These are phyloP conservation scores for Arctopsyche grandis DNA, from an alignment of 1,140 invertebrate species.

Conservation along the genomic window DNA sequence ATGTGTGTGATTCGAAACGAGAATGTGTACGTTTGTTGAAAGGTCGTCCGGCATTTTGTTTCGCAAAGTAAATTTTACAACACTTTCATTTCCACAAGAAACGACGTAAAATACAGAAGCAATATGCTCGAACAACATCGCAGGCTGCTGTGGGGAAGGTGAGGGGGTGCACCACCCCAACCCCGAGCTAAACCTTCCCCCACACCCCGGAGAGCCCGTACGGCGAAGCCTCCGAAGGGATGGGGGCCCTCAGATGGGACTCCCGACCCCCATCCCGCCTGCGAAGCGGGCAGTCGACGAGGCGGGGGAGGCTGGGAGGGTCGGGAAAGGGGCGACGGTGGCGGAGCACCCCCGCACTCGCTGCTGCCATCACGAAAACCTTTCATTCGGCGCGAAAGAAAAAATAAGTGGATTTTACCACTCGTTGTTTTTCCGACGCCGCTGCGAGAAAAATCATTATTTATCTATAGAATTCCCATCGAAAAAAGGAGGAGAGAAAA, in stretches of 20 bases:
- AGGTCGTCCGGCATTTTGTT: conserved; percentile 35
- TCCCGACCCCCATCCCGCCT: conserved; percentile 30
- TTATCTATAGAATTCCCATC: conserved; percentile 55
- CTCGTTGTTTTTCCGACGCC: conserved; percentile 52
- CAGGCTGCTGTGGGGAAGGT: conserved; percentile 22
- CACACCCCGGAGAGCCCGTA: not conserved
- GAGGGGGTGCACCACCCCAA: not conserved
- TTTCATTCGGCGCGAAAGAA: conserved; percentile 54
- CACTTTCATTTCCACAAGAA: conserved; percentile 54
- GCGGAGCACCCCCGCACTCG: conserved; percentile 33
- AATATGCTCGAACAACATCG: conserved; percentile 54
- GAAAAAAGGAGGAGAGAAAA: conserved; percentile 34
- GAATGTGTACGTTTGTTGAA: not conserved
- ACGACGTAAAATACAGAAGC: conserved; percentile 55
- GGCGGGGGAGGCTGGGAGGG: conserved; percentile 31
- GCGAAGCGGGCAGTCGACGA: conserved; percentile 49
- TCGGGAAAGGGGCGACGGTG: conserved; percentile 37
- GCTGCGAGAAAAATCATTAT: conserved; percentile 53
- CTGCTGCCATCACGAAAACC: conserved; percentile 51
- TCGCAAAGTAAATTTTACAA: conserved; percentile 50
- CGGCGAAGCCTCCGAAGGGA: not conserved
- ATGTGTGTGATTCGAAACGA: not conserved
- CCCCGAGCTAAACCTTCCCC: too few species aligned
- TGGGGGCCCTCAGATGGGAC: not conserved
- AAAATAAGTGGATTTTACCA: conserved; percentile 55